Evolutionary conservation across 1,140 invertebrate genomes (phyloP).

Genomic region (Drosophila kepulauana): DNA sequence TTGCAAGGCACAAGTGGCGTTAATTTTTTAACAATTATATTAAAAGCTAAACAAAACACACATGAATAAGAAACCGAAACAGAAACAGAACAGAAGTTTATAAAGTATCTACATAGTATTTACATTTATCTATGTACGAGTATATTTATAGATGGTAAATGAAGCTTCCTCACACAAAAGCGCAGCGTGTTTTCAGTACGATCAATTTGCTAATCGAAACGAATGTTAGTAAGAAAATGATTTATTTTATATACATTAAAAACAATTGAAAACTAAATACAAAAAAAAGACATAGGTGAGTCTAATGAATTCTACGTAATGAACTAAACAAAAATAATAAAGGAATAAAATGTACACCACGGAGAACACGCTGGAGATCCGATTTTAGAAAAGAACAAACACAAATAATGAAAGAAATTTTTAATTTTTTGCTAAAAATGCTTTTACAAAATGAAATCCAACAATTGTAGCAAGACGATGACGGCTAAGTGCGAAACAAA

Average conservation of each 20-base stretch:
- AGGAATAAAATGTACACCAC: slow-evolving; percentile 36
- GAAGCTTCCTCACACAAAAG: slow-evolving; percentile 75
- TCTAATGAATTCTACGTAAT: slow-evolving; percentile 30
- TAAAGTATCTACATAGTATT: slow-evolving; percentile 55
- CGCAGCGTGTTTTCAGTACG: slow-evolving; percentile 52
- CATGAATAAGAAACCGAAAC: slow-evolving; percentile 27
- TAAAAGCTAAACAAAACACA: slow-evolving; percentile 21
- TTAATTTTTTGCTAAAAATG: slow-evolving; percentile 83
- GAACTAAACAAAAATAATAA: slow-evolving; percentile 43
- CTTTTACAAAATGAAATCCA: slow-evolving; percentile 74
- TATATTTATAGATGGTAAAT: slow-evolving; percentile 84
- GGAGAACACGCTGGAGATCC: slow-evolving; percentile 56
- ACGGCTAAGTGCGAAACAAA: slow-evolving; percentile 47
- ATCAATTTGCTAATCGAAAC: slow-evolving; percentile 33
- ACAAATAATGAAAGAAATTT: slow-evolving; percentile 48
- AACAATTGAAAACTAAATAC: slow-evolving; percentile 29
- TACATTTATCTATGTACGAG: slow-evolving; percentile 59
- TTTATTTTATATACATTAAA: slow-evolving; percentile 78
- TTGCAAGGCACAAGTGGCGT: slow-evolving; percentile 69
- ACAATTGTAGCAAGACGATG: slow-evolving; percentile 43
- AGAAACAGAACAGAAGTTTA: slow-evolving; percentile 20
- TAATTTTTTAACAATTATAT: slow-evolving; percentile 83
- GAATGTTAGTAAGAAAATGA: slow-evolving; percentile 55
- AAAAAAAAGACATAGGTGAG: slow-evolving; percentile 20
- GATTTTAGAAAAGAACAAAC: slow-evolving; percentile 64